phyloP scores from a whole-genome alignment of 2,113 vertebrate species.

The Mola mola region DNA sequence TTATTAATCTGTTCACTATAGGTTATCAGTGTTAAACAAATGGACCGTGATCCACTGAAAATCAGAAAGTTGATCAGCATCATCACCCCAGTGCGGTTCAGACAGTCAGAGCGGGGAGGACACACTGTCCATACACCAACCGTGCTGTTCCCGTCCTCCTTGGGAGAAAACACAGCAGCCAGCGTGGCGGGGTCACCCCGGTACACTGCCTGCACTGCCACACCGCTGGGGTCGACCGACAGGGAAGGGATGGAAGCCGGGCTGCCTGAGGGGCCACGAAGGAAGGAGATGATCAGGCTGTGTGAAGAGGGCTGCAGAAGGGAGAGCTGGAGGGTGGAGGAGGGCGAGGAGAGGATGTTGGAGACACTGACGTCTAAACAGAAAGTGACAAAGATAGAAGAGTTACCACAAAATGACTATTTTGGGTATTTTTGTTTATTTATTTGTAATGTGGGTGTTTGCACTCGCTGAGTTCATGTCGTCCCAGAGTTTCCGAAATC shows the following conservation, averaged over 20 bases:
- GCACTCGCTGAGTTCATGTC: slow-evolving; percentile 41
- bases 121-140: background rate
- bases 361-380: background rate
- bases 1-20: no score
- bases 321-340: slow-evolving; percentile 26
- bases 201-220: background rate
- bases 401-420: background rate
- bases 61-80: no score
- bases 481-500: slow-evolving; percentile 35
- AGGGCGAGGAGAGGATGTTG: slow-evolving; percentile 36
- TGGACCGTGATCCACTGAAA: no score
- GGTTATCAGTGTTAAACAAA: no score
- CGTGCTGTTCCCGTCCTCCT: background rate
- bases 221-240: background rate
- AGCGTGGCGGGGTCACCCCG: slow-evolving; percentile 20
- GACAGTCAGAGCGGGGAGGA: background rate
- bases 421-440: background rate
- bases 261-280: slow-evolving; percentile 2
- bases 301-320: slow-evolving; percentile 12
- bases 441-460: background rate
- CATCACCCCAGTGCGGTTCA: slow-evolving; percentile 44
- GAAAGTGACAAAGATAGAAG: background rate
- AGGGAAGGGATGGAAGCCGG: slow-evolving; percentile 11
- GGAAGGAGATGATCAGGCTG: slow-evolving; percentile 16
- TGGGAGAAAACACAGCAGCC: slow-evolving; percentile 6